Base-by-base conservation (phyloP, 2,113 vertebrate species). In the Psammodynastes pulverulentus region DNA sequence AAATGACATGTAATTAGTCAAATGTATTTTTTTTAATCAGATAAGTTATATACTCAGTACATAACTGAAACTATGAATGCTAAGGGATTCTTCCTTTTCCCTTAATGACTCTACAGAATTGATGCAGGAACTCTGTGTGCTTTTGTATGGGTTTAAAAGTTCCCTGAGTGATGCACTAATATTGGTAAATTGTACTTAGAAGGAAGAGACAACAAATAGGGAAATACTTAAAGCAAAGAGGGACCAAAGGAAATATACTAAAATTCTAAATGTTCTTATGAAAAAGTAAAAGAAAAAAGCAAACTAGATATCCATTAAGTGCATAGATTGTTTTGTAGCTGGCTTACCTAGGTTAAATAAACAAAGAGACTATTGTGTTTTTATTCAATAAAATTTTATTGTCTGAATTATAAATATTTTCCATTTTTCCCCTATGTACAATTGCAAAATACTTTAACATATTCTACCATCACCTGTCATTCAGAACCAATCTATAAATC, bases 361-460 rank as follows among this genome's bases (percentile, higher is more conserved):
- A 19, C 54, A 87, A 89, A 87, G 49, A 45, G 26, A 51, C 21
- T 2, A 90, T 15, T 87, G 45, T 13, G 89, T 95, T 96, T 97
- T 98, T 97, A 95, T 97, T 96, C 96, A 96, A 96, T 97, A 95
- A 96, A 96, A 95, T 97, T 98, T 98, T 97, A 98, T 97, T 98
- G 93, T 97, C 96, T 95, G 97, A 97, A 97, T 98, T 98, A 98
- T 98, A 99, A 99, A 99, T 98, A 98, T 96, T 97, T 94, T 97
- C 97, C 97, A 96, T 94, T 95, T 97, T 91, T 95, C 95, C 96
- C 92, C 96, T 98, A 98, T 98, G 97, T 98, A 99, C 98, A 99
- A 93, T 96, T 98, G 98, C 96, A 99, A 99, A 99, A 99, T 98
- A 98, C 96, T 98, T 97, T 95, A 97, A 97, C 94, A 96, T 97